phyloP scores from a whole-genome alignment of 2,888 invertebrate species.

The Pherbina coryleti region DNA sequence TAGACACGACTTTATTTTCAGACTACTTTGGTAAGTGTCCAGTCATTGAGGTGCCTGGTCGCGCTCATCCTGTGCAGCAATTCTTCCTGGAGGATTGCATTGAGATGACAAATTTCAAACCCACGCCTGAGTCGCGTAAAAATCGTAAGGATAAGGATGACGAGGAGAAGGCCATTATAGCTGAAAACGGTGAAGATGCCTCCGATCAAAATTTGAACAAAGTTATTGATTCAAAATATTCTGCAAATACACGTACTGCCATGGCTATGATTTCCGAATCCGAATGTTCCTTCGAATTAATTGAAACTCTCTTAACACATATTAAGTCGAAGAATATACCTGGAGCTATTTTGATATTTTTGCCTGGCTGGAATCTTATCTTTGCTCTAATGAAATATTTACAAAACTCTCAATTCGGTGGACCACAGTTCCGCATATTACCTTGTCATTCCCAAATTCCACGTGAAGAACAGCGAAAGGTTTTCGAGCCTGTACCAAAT shows the following conservation, averaged over 20 bases:
- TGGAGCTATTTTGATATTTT: conserved; percentile 92
- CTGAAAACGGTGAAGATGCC: conserved; percentile 74
- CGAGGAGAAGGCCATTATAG: conserved; percentile 73
- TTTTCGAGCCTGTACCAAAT: conserved; percentile 88
- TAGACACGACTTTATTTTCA: conserved; percentile 92
- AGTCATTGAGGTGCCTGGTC: conserved; percentile 87
- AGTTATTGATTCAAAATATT: conserved; percentile 71
- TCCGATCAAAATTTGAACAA: conserved; percentile 85
- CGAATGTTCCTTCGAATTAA: conserved; percentile 91
- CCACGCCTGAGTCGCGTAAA: conserved; percentile 80
- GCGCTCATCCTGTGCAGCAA: conserved; percentile 88
- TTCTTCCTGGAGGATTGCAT: conserved; percentile 95
- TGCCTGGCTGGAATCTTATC: conserved; percentile 98
- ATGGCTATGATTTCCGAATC: conserved; percentile 88
- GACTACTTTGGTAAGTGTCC: conserved; percentile 93
- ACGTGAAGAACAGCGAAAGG: conserved; percentile 92
- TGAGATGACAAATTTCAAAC: conserved; percentile 86
- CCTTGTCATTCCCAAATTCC: conserved; percentile 99
- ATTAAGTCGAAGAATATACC: conserved; percentile 75
- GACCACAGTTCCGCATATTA: conserved; percentile 81
- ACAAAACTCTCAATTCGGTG: conserved; percentile 80
- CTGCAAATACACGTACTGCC: conserved; percentile 75
- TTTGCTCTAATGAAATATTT: conserved; percentile 90
- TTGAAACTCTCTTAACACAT: conserved; percentile 82
- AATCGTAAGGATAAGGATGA: conserved; percentile 77